Base-by-base conservation (phyloP, 2,113 vertebrate species). In the Neodontobutis hainanensis region DNA sequence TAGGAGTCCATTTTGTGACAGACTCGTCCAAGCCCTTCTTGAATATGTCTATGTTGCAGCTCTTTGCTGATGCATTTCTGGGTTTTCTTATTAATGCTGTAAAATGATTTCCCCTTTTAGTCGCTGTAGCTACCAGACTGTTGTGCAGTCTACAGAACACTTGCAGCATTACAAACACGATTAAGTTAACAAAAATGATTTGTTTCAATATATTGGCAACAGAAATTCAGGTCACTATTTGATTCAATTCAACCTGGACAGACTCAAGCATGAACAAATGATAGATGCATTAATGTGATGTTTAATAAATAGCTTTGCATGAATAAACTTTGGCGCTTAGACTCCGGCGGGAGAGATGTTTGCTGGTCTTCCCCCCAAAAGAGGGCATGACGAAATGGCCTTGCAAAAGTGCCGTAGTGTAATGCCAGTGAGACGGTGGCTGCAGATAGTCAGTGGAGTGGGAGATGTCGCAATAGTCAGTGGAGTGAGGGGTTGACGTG, bases 21-120 rank as follows among this genome's bases (percentile, higher is more conserved):
- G 65, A 62, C 34, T 2, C 44, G 0, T 14, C 38, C 9, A 5
- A n/a, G 43, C 11, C 51, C 51, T 55, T 52, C 51, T 68, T 78
- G 64, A 70, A 47, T 36, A 68, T 49, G 47, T 57, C 52, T 63
- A 40, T 61, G 59, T 34, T 35, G 68, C 11, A 63, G 61, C 53
- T 75, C 64, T 66, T n/a, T 43, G 56, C 36, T 43, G 56, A 58
- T 43, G 56, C 56, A 58, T 42, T 14, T 4, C 56, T 58, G 56
- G 36, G 8, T 43, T 58, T 36, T 58, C 56, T 58, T 15, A 40
- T 58, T 42, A 14, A 43, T 40, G 56, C 56, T 58, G 56, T 43
- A 40, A 58, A 58, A 58, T 58, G 6, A 38, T 12, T 56, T 7
- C 34, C 34, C 42, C 42, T 43, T 43, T 11, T 27, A 27, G 10